Evolutionary conservation across 2,797 vertebrate species (phyloP), one percentile per base, ranked within the genome.

Genomic region (Yasuhikotakia modesta): DNA sequence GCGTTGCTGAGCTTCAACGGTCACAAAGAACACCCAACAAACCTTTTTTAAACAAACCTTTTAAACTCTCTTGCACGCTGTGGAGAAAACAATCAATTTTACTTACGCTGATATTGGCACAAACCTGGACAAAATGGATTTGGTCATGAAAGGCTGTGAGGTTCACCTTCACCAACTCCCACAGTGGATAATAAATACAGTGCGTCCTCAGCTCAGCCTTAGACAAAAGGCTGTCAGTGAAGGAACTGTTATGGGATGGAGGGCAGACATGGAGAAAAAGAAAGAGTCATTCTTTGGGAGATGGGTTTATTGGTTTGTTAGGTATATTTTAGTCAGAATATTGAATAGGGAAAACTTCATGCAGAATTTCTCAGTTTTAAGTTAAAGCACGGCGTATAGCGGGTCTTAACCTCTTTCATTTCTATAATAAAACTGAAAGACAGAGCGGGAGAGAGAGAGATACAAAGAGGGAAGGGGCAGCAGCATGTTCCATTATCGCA

Each of bases 281-380:
- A 39, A 48, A 76, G 61, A 60, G 45, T 22, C 27, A 22, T 60
- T 68, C 7, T 46, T 67, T 87, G 82, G 50, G 80, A 86, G 79
- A 60, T 52, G 84, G 88, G 85, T 91, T 84, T 90, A 91, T 91
- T 89, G 86, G 87, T 85, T 67, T 85, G 80, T 85, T 88, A 85
- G 77, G 87, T 89, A 82, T 76, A 82, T 87, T 90, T 90, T 89
- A 87, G 85, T 79, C 85, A 76, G 89, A 85, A 48, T 86, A 88
- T 86, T 90, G 89, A 90, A n/a, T 66, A 87, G 27, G 27, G 81
- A 85, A 83, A 82, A 91, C 85, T 91, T 90, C 90, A 87, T 85
- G 85, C 85, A 82, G 85, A 90, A 91, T 90, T 92, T 90, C 92
- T 92, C 90, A 90, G 85, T 73, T 84, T 74, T 84, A 91, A 93